Evolutionary conservation across 2,797 vertebrate species (phyloP).

Genomic region (Botia almorhae): DNA sequence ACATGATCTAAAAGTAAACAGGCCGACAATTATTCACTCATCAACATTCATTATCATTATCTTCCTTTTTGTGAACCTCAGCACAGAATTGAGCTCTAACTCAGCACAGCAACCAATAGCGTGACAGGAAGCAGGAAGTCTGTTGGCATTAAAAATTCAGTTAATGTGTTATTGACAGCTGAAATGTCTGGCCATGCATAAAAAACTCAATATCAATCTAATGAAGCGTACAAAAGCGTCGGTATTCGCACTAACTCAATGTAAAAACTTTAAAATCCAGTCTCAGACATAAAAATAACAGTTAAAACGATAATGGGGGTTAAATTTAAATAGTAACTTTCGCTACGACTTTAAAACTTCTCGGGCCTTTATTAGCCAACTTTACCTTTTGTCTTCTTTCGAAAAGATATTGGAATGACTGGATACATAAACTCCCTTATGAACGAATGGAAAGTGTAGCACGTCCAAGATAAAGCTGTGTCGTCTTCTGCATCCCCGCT

Average conservation of each 20-base stretch:
- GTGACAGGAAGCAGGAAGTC: slow-evolving; percentile 2
- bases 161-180: slow-evolving; percentile 43
- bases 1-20: not conserved
- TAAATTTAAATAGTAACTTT: not conserved
- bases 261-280: not conserved
- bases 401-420: slow-evolving; percentile 8
- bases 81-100: no score
- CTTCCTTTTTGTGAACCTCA: no score
- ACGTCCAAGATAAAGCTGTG: no score
- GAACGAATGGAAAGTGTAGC: no score
- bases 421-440: not conserved
- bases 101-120: not conserved
- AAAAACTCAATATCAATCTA: slow-evolving; percentile 40
- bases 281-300: slow-evolving; percentile 2
- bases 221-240: not conserved
- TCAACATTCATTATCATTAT: no score
- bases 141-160: slow-evolving; percentile 13
- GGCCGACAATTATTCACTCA: not conserved
- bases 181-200: slow-evolving; percentile 3
- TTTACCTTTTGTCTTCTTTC: slow-evolving; percentile 13
- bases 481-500: not conserved
- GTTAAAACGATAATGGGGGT: not conserved
- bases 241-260: not conserved
- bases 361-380: slow-evolving; percentile 3
- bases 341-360: no score